Evolutionary conservation across 2,888 invertebrate species (phyloP).

Genomic region (Quadriops clusia): DNA sequence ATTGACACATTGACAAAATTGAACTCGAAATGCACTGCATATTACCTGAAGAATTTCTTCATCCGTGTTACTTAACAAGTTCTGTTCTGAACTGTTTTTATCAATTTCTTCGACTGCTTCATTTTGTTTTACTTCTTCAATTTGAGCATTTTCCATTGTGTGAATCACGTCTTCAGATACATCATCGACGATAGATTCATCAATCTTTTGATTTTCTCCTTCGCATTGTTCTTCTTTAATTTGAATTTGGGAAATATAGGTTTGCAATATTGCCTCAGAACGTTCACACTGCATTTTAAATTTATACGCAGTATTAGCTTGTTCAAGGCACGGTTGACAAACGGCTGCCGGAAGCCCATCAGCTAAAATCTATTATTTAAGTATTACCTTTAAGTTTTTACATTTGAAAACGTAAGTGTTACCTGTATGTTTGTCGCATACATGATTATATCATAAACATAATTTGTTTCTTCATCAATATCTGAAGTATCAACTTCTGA

Average conservation of each 20-base stretch:
- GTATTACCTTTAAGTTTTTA: no score
- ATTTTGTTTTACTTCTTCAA: conserved; percentile 7
- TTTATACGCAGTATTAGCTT: conserved; percentile 20
- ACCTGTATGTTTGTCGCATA: no score
- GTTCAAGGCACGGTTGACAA: conserved; percentile 22
- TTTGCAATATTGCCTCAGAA: conserved; percentile 21
- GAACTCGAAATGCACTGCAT: no score
- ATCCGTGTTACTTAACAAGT: no score
- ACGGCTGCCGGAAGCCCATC: conserved; percentile 23
- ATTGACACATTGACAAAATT: not conserved
- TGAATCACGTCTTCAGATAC: conserved; percentile 2
- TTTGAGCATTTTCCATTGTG: conserved; percentile 8
- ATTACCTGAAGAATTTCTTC: no score
- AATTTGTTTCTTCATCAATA: no score
- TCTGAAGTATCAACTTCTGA: no score
- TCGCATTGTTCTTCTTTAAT: conserved; percentile 4
- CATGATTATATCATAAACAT: no score
- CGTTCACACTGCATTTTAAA: conserved; percentile 24
- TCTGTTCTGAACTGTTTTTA: conserved; percentile 3
- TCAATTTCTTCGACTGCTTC: conserved; percentile 7
- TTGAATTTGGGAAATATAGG: conserved; percentile 17
- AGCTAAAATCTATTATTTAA: conserved; percentile 21
- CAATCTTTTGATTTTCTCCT: not conserved
- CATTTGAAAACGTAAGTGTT: no score
- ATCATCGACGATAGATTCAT: conserved; percentile 1